A percentile compares a stretch with the other conserved stretches of the same genome.
phyloP scores from a whole-genome alignment of 1,140 invertebrate genomes.

The Lepidurus apus region DNA sequence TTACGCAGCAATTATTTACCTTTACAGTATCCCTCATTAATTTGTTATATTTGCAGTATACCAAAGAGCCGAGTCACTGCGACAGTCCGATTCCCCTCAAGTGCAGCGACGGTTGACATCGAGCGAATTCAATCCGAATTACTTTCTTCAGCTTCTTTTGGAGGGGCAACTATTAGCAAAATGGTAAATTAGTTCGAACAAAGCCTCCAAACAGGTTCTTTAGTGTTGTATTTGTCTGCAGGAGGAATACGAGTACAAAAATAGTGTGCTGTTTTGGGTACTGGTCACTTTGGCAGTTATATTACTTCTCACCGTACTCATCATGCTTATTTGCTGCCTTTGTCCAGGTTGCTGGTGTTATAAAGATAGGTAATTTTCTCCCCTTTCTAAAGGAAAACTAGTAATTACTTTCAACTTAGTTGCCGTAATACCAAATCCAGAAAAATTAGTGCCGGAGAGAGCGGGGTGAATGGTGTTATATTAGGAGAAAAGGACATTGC shows the following conservation, averaged over 20 bases:
- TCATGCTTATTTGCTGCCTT: conserved; percentile 69
- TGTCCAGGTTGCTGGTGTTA: conserved; percentile 75
- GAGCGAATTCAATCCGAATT: conserved; percentile 58
- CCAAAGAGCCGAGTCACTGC: conserved; percentile 62
- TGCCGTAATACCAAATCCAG: neutral
- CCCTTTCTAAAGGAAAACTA: neutral
- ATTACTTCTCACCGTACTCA: conserved; percentile 61
- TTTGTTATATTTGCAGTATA: too few species aligned
- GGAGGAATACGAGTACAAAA: conserved; percentile 63
- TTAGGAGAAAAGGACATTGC: neutral
- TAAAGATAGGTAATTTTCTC: conserved; percentile 43
- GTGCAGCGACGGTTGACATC: conserved; percentile 57
- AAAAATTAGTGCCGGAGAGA: conserved; percentile 26
- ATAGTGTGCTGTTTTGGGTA: conserved; percentile 65
- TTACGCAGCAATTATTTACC: conserved; percentile 27
- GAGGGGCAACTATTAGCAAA: conserved; percentile 20
- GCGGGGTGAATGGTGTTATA: neutral
- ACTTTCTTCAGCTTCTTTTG: conserved; percentile 39
- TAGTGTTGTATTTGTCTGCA: conserved; percentile 40
- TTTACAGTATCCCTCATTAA: conserved; percentile 27
- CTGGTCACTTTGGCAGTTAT: conserved; percentile 65
- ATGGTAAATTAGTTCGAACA: conserved; percentile 34
- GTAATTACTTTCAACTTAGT: conserved; percentile 3
- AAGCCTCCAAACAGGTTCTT: conserved; percentile 42
- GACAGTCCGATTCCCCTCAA: conserved; percentile 58